Evolutionary conservation across 2,888 invertebrate species (phyloP).

Genomic region (Chromoteleia sp.): DNA sequence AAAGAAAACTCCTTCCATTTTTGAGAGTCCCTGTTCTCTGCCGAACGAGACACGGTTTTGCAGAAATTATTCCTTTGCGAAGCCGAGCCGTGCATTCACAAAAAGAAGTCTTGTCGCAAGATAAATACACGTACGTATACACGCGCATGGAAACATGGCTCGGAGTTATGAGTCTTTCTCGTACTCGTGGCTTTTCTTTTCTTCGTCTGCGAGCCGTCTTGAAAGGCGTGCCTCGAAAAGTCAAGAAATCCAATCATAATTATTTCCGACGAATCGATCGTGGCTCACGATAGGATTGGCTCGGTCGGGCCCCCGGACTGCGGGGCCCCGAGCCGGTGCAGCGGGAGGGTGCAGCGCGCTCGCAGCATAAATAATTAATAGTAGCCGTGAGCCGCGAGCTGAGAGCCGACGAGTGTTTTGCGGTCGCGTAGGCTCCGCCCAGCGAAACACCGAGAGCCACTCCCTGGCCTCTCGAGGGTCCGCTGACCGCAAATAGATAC

Average conservation of each 20-base stretch:
- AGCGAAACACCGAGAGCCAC: slow-evolving; percentile 82
- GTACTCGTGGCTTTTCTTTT: slow-evolving; percentile 62
- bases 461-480: slow-evolving; percentile 78
- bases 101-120: slow-evolving; percentile 5
- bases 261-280: slow-evolving; percentile 83
- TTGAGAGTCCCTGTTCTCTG: too few relatives aligned
- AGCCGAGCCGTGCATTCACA: too few relatives aligned
- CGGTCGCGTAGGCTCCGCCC: slow-evolving; percentile 83
- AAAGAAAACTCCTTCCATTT: too few relatives aligned
- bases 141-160: slow-evolving; percentile 47
- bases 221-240: slow-evolving; percentile 76
- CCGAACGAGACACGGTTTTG: too few relatives aligned
- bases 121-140: slow-evolving; percentile 5
- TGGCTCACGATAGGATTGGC: slow-evolving; percentile 81
- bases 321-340: slow-evolving; percentile 70
- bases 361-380: slow-evolving; percentile 84
- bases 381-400: slow-evolving; percentile 81
- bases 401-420: slow-evolving; percentile 81
- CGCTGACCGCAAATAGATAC: slow-evolving; percentile 65
- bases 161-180: slow-evolving; percentile 55
- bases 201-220: slow-evolving; percentile 65
- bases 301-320: slow-evolving; percentile 73
- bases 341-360: slow-evolving; percentile 78
- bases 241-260: slow-evolving; percentile 84
- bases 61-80: too few relatives aligned